Percentiles rank a stretch among this genome's conserved stretches.
Conservation (phyloP, 2,797 vertebrate species). For the Aphelocoma californica region DNA sequence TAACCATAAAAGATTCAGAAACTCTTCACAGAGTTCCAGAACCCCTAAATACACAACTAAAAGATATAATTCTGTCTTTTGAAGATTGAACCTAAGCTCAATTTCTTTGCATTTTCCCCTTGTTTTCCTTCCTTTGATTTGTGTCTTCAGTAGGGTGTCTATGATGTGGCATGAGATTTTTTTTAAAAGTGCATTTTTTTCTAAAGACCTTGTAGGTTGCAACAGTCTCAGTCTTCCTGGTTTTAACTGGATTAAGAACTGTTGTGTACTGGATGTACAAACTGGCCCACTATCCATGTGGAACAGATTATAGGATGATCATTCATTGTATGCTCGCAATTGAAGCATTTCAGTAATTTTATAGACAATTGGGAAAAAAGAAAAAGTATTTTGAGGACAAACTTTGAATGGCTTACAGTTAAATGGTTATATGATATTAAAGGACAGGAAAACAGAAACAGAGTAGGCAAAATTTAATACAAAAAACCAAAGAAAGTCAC, state of each 20-base stretch:
- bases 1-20: background rate
- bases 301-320: conserved; percentile 18
- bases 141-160: background rate
- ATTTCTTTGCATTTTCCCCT: background rate
- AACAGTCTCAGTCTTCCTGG: background rate
- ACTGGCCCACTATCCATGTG: background rate
- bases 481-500: background rate
- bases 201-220: background rate
- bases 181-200: background rate
- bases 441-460: background rate
- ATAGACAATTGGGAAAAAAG: background rate
- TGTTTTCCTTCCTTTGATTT: background rate
- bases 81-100: background rate
- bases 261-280: background rate
- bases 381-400: background rate
- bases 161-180: background rate
- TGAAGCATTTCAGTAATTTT: conserved; percentile 17
- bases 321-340: background rate
- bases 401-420: background rate
- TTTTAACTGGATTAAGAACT: background rate
- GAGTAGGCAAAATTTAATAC: background rate
- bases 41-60: background rate
- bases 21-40: background rate
- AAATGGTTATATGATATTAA: background rate
- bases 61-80: background rate